A percentile compares a stretch with the other conserved stretches of the same genome.
Conservation (phyloP, 2,797 vertebrate species). For the Gymnocypris eckloni region DNA sequence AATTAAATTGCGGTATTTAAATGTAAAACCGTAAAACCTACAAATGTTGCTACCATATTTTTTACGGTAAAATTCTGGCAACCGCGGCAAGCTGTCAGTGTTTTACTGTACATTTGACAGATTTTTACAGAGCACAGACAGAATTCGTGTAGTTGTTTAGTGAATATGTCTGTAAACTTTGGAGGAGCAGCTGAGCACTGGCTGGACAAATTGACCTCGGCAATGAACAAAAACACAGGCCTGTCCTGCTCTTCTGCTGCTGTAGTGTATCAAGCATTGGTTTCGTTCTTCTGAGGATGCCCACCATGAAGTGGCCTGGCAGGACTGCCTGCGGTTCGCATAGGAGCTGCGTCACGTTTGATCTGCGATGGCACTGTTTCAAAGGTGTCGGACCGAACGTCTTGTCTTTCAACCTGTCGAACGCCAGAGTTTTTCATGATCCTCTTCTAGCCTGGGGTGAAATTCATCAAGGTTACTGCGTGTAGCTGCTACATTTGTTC, state of each 20-base stretch:
- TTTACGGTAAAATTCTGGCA: no score
- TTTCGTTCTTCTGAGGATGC: constrained; percentile 55
- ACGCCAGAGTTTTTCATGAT: constrained; percentile 72
- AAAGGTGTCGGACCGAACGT: constrained; percentile 68
- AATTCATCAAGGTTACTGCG: constrained; percentile 81
- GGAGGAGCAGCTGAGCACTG: constrained; percentile 26
- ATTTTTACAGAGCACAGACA: not conserved
- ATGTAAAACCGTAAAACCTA: no score
- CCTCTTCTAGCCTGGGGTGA: constrained; percentile 76
- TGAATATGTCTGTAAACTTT: not conserved
- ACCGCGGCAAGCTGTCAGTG: no score
- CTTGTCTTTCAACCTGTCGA: constrained; percentile 66
- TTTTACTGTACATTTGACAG: no score
- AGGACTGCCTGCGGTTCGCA: constrained; percentile 62
- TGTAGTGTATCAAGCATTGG: constrained; percentile 19
- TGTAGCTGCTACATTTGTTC: constrained; percentile 70
- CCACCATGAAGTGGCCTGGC: constrained; percentile 56
- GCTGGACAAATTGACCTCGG: constrained; percentile 47
- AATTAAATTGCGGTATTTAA: no score
- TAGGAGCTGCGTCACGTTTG: constrained; percentile 64
- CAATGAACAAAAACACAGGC: constrained; percentile 60
- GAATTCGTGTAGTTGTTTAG: not conserved
- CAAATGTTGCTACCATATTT: no score
- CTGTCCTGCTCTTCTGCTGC: constrained; percentile 31
- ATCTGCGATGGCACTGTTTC: constrained; percentile 69